Evolutionary conservation across 2,113 vertebrate species (phyloP).

Genomic region (Fulica atra): DNA sequence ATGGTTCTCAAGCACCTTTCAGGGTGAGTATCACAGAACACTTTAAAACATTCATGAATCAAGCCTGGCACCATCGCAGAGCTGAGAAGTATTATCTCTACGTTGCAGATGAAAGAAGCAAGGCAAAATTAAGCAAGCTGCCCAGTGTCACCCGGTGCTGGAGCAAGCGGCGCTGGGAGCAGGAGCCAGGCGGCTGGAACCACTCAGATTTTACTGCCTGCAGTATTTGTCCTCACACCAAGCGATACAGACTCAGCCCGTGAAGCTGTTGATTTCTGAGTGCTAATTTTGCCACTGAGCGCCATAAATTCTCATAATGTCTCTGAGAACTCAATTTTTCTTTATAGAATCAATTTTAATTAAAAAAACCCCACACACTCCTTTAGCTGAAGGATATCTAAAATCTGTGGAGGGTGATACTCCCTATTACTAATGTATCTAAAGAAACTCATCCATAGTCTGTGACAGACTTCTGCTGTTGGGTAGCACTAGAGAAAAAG

Average conservation of each 20-base stretch:
- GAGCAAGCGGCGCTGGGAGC: background rate
- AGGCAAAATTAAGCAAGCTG: background rate
- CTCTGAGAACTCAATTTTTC: background rate
- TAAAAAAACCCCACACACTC: background rate
- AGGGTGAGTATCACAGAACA: constrained; percentile 6
- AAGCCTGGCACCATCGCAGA: background rate
- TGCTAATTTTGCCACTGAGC: background rate
- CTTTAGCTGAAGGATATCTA: background rate
- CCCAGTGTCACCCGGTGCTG: background rate
- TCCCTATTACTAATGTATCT: background rate
- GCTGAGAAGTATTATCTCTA: background rate
- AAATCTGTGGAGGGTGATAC: background rate
- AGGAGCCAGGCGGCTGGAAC: background rate
- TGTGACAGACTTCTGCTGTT: background rate
- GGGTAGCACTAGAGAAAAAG: background rate
- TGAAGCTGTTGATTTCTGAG: background rate
- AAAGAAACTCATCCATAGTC: background rate
- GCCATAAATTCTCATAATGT: background rate
- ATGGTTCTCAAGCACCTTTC: constrained; percentile 41
- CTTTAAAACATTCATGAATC: constrained; percentile 47
- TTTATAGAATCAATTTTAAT: background rate
- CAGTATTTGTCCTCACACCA: background rate
- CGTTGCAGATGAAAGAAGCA: background rate
- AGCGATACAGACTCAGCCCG: background rate
- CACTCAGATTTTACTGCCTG: rapidly evolving